These are phyloP conservation scores for Rhinichthys osculus DNA, from an alignment of 2,797 vertebrate genomes.

Conservation along the genomic window DNA sequence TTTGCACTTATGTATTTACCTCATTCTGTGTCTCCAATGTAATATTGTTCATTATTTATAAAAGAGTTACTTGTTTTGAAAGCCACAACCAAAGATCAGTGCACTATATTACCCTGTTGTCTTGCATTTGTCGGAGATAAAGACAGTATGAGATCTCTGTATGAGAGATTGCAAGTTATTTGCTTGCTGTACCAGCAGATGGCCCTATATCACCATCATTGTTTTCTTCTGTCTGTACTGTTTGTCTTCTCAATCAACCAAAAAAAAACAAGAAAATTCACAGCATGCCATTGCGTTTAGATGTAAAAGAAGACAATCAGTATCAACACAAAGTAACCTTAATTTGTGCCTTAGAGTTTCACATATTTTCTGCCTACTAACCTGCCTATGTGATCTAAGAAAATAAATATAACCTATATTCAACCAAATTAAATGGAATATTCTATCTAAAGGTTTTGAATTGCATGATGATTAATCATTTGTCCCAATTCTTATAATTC, in stretches of 20 bases:
- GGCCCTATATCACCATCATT: constrained; percentile 26
- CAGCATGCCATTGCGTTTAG: constrained; percentile 30
- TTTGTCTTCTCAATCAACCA: constrained; percentile 14
- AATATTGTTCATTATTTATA: constrained; percentile 1
- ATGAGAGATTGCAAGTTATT: constrained; percentile 7
- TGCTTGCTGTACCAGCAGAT: constrained; percentile 36
- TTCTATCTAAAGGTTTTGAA: neutral
- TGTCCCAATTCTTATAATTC: neutral
- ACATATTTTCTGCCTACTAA: neutral
- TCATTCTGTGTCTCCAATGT: constrained; percentile 3
- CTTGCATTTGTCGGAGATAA: neutral
- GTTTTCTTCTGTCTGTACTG: neutral
- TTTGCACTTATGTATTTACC: neutral
- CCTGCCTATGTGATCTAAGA: neutral
- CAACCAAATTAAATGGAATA: neutral
- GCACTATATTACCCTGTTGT: neutral
- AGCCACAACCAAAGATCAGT: neutral
- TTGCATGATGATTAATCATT: neutral
- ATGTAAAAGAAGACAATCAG: constrained; percentile 25
- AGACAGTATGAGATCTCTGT: neutral
- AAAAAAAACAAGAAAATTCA: constrained; percentile 28
- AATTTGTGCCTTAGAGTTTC: constrained; percentile 14
- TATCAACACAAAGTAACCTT: constrained; percentile 1
- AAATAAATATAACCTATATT: neutral
- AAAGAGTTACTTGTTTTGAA: neutral